Base-by-base conservation (phyloP, 1,140 invertebrate species). In the Anoplophora glabripennis region DNA sequence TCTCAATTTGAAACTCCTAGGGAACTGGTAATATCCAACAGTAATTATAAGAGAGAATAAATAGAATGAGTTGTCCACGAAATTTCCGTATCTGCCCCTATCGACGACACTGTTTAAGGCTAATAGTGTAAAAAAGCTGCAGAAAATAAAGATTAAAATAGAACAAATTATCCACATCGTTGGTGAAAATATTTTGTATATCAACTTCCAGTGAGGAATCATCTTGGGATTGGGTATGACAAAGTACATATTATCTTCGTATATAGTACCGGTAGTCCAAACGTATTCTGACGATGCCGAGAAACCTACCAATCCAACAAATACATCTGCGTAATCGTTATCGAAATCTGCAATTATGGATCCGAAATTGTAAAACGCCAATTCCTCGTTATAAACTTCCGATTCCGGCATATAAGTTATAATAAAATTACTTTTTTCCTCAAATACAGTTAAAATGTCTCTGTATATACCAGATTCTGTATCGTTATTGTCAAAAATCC, bases 331-430 rank as follows among this genome's bases (percentile, higher is more conserved):
- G 7, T 18, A 21, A 21, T 18, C 17, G 28, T 46, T 18, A 46
- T 46, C 44, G 15, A 46, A 46, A 46, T 46, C 44, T 3, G 17
- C 44, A 15, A 46, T 2, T 11, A 46, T 46, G 44, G 17, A 21
- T 7, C 28, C 44, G 11, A 46, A 46, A 46, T 11, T 17, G 28
- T 17, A 46, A 15, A n/a, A 14, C 18, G 0, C 9, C 18, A 46
- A 46, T 46, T 46, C 44, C 28, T 46, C n/a, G 1, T 1, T 9
- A 18, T 46, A 46, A 18, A 18, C 44, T 9, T 46, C 10, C 5
- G 17, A 21, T 17, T 28, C 15, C 7, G 44, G 44, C 44, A 28
- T 46, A 18, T 15, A 46, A 5, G 18, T 46, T 28, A 46, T n/a
- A 18, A 17, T 28, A 1, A 46, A n/a, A 11, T 18, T 11, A 10